Evolutionary conservation across 2,888 invertebrate species (phyloP).

Genomic region (Thumatha senex): DNA sequence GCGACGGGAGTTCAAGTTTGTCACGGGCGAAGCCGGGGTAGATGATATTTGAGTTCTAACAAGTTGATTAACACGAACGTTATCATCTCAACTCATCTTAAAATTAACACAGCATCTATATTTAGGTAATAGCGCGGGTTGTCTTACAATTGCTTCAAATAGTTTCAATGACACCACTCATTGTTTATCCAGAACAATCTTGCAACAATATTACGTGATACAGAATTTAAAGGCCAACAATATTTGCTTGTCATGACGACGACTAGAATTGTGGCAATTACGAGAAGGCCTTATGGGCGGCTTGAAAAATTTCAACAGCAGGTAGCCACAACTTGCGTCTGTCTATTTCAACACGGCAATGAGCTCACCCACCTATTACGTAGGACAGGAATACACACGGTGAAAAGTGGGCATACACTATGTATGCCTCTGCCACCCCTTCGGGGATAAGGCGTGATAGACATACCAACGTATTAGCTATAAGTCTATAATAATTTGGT

Average conservation of each 20-base stretch:
- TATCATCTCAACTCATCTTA: slow-evolving; percentile 4
- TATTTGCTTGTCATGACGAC: neutral
- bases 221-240: neutral
- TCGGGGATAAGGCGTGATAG: too few relatives aligned
- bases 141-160: slow-evolving; percentile 37
- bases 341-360: too few relatives aligned
- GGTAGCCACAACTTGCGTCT: too few relatives aligned
- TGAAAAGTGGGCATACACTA: too few relatives aligned
- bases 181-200: slow-evolving; percentile 10
- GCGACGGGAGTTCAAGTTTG: too few relatives aligned
- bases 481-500: too few relatives aligned
- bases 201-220: slow-evolving; percentile 5
- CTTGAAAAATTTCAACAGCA: too few relatives aligned
- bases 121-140: slow-evolving; percentile 1
- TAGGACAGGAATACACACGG: too few relatives aligned
- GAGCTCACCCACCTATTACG: too few relatives aligned
- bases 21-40: too few relatives aligned
- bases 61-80: neutral
- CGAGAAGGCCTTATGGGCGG: neutral
- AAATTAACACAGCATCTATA: neutral
- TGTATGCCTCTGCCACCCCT: too few relatives aligned
- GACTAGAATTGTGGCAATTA: neutral
- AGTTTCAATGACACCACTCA: slow-evolving; percentile 8
- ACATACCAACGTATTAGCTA: too few relatives aligned
- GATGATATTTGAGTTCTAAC: neutral